Percentiles rank a stretch among this genome's conserved stretches.
Evolutionary conservation across 2,888 invertebrate species (phyloP).

Genomic region (Carpatolechia fugitivella): DNA sequence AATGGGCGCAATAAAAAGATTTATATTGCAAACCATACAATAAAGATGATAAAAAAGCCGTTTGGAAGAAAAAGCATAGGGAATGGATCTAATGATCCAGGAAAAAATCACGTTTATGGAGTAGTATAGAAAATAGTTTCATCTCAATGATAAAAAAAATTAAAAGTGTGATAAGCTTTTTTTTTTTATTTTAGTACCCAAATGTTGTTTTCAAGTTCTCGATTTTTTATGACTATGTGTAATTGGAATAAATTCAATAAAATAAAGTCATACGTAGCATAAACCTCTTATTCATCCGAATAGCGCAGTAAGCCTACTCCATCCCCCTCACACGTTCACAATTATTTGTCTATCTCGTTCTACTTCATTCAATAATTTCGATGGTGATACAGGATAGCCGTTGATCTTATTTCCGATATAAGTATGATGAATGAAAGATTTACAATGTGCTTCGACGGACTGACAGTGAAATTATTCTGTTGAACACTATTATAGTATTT

Average conservation of each 20-base stretch:
- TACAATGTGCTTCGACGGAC: slow-evolving; percentile 44
- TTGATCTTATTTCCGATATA: slow-evolving; percentile 61
- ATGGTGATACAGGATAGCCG: slow-evolving; percentile 41
- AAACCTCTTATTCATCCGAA: background rate
- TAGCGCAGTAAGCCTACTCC: slow-evolving; percentile 40
- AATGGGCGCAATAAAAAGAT: slow-evolving; percentile 28
- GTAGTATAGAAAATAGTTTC: no score
- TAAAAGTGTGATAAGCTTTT: no score
- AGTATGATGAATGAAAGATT: slow-evolving; percentile 62
- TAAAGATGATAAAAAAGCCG: no score
- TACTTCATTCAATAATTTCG: slow-evolving; percentile 52
- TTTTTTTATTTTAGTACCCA: no score
- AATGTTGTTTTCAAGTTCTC: no score
- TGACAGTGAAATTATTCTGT: slow-evolving; percentile 43
- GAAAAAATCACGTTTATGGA: no score
- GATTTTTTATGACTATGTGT: no score
- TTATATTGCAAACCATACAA: background rate
- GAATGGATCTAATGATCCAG: no score
- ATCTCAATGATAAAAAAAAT: no score
- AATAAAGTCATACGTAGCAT: background rate
- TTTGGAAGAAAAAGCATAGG: no score
- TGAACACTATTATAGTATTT: slow-evolving; percentile 32
- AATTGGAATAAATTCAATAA: no score
- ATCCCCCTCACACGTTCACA: slow-evolving; percentile 30
- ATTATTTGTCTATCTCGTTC: slow-evolving; percentile 34